Evolutionary conservation across 2,797 vertebrate genomes (phyloP).

Genomic region (Girardinus metallicus): DNA sequence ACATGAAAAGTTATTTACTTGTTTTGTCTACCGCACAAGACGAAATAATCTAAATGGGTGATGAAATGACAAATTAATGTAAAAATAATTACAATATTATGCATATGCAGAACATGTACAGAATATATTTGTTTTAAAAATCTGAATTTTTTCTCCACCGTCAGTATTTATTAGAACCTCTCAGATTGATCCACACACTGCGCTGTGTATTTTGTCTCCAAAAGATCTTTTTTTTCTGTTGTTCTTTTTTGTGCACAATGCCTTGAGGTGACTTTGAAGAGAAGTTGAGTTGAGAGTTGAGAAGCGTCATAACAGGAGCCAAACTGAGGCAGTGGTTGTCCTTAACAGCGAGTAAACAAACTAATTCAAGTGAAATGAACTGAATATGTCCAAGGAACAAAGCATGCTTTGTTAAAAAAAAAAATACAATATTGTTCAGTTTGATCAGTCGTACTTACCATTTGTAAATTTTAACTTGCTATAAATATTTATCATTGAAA

Average conservation of each 20-base stretch:
- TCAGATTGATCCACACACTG: background rate
- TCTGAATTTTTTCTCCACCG: background rate
- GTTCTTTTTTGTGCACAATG: background rate
- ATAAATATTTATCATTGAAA: background rate
- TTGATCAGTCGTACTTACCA: background rate
- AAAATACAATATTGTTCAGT: background rate
- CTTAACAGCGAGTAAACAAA: constrained; percentile 27
- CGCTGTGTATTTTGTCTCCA: background rate
- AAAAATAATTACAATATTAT: background rate
- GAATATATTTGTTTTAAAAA: background rate
- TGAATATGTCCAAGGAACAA: background rate
- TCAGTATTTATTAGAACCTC: background rate
- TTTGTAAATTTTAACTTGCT: background rate
- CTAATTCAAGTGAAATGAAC: background rate
- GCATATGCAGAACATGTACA: background rate
- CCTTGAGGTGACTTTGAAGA: background rate
- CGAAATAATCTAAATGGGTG: background rate
- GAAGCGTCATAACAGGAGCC: constrained; percentile 43
- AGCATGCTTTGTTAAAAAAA: background rate
- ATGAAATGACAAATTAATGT: background rate
- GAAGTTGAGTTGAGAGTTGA: constrained; percentile 25
- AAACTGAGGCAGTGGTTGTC: constrained; percentile 36
- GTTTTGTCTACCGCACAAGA: background rate
- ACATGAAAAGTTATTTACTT: background rate
- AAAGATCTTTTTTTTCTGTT: no score